Base-by-base conservation (phyloP, 2,113 vertebrate species). In the Opisthocomus hoazin region DNA sequence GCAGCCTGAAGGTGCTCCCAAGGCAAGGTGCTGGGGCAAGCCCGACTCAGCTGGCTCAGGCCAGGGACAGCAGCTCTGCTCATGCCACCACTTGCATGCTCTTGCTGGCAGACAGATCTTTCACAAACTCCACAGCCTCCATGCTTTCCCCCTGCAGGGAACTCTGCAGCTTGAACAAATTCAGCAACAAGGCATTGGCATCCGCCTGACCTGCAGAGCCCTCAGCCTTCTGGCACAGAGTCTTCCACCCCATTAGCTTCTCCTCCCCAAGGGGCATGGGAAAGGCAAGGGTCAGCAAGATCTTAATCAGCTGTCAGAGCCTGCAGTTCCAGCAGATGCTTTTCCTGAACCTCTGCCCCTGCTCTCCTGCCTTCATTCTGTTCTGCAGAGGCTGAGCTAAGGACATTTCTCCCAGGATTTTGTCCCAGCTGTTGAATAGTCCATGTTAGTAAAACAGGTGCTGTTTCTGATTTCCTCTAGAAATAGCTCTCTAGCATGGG, bases 71-170 rank as follows among this genome's bases (percentile, higher is more conserved):
- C 37, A 43, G 64, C 43, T 69, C 51, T 8, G 43, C 51, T n/a
- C 12, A 4, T 1, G 24, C 29, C 61, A 30, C 37, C 60, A 3
- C 51, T 30, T 6, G 15, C 17, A 6, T 2, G 17, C 18, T 61
- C 22, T 9, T 3, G 10, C 4, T 2, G 30, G 27, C 57, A 57
- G 36, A 16, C 32, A 17, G 54, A 16, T 15, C 12, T 14, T 30
- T 63, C 3, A 1, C 41, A 11, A 0, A 4, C 46, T 74, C 71
- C 2, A 1, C 36, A 80, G 48, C 70, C 19, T 3, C 1, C 11
- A 9, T 4, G 16, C 34, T 24, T 14, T 20, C 11, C 27, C 20
- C 17, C 39, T 9, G 18, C 70, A 11, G 76, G 60, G 39, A 75
- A 15, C 64, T n/a, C 24, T 1, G 3, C 63, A 48, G 37, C 23